Percentiles rank a stretch among this genome's conserved stretches.
phyloP scores from a whole-genome alignment of 2,113 vertebrate genomes.

The Phalacrocorax aristotelis region DNA sequence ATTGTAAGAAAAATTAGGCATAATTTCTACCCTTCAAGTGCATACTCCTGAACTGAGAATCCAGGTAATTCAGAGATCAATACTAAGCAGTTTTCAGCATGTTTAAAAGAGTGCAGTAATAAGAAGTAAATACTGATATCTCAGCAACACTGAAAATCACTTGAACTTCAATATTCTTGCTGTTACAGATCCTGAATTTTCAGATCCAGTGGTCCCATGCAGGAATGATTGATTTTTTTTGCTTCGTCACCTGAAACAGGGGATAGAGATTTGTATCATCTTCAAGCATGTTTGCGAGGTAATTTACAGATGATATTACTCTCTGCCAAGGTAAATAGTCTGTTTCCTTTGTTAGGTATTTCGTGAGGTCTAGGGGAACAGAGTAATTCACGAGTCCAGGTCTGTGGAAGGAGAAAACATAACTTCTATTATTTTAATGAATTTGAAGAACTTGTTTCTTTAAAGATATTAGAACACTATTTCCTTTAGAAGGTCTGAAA shows the following conservation, averaged over 20 bases:
- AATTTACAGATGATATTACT: conserved; percentile 78
- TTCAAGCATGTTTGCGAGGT: conserved; percentile 86
- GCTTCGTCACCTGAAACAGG: conserved; percentile 81
- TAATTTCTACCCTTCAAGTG: not conserved
- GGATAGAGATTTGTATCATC: conserved; percentile 76
- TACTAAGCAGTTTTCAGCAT: not conserved
- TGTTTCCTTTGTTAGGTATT: conserved; percentile 80
- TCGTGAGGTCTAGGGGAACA: conserved; percentile 81
- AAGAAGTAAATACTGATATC: not conserved
- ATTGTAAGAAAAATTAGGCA: not conserved
- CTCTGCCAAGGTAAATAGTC: conserved; percentile 88
- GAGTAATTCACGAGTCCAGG: conserved; percentile 81
- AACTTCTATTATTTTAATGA: conserved; percentile 7
- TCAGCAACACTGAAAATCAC: not conserved
- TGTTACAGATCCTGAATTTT: not conserved
- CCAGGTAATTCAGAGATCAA: not conserved
- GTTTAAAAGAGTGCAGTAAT: not conserved
- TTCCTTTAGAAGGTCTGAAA: not conserved
- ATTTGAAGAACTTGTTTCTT: not conserved
- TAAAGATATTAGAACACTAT: not conserved
- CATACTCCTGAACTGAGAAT: not conserved
- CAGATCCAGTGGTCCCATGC: not conserved
- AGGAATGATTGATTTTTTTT: not conserved
- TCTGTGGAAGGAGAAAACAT: conserved; percentile 71
- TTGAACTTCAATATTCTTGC: not conserved